Conservation (phyloP, 2,888 invertebrate genomes). For the Sarcophaga carnaria region DNA sequence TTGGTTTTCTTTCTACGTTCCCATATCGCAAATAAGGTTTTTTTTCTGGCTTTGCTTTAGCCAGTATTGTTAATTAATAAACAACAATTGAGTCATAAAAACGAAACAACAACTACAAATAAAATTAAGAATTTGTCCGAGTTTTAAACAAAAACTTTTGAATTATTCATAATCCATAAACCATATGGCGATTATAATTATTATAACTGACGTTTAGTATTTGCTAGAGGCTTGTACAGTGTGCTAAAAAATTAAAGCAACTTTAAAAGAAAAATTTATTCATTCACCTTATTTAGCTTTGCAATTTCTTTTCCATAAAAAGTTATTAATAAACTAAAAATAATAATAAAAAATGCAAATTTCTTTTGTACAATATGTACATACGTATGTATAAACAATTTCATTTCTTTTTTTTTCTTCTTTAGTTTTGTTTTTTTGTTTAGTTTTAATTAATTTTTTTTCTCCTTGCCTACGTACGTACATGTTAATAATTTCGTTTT, state of each 20-base stretch:
- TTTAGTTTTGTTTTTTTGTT: too few relatives aligned
- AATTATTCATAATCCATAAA: background rate
- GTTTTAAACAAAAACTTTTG: background rate
- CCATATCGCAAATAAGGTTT: background rate
- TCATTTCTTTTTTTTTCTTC: too few relatives aligned
- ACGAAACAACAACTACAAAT: background rate
- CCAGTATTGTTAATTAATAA: background rate
- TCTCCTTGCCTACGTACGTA: background rate
- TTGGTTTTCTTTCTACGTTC: too few relatives aligned
- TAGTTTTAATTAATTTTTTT: too few relatives aligned
- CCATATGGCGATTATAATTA: background rate
- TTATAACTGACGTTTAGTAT: background rate
- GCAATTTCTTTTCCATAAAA: constrained; percentile 14
- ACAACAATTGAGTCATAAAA: constrained; percentile 1
- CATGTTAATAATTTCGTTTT: background rate
- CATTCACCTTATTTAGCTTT: constrained; percentile 56
- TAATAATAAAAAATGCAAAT: constrained; percentile 47
- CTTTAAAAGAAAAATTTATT: background rate
- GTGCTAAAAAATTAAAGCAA: background rate
- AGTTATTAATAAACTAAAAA: background rate
- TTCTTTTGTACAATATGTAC: too few relatives aligned
- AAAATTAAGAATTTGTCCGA: background rate
- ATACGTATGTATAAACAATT: background rate
- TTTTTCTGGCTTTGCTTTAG: background rate
- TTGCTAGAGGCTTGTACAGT: background rate